phyloP scores from a whole-genome alignment of 1,140 invertebrate genomes.

The Phortica variegata region DNA sequence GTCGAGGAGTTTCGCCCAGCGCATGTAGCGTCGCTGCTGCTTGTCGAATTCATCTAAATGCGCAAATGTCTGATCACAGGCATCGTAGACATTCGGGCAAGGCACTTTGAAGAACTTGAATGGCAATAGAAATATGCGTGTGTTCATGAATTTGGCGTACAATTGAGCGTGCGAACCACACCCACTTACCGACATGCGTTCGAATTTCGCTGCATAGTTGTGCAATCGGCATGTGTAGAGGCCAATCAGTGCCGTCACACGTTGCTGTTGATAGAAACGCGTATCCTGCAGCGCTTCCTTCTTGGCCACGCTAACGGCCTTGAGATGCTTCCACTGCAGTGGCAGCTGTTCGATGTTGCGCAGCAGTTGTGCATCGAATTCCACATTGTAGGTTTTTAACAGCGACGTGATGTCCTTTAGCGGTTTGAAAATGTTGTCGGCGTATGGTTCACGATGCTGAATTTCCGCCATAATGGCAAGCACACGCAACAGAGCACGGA shows the following conservation, averaged over 20 bases:
- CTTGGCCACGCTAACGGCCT: conserved; percentile 77
- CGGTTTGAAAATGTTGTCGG: conserved; percentile 79
- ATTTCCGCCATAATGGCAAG: conserved; percentile 63
- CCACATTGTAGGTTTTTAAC: conserved; percentile 73
- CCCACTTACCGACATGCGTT: conserved; percentile 58
- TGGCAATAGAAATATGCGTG: not conserved
- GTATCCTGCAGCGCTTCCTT: conserved; percentile 84
- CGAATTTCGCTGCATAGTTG: conserved; percentile 69
- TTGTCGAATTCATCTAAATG: conserved; percentile 65
- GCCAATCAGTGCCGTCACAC: conserved; percentile 71
- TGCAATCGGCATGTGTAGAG: conserved; percentile 75
- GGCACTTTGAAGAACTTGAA: conserved; percentile 65
- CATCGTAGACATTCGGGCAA: conserved; percentile 68
- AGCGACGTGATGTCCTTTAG: conserved; percentile 77
- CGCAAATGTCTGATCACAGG: conserved; percentile 67
- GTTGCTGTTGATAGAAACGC: conserved; percentile 63
- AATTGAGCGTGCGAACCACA: not conserved
- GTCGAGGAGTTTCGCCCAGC: conserved; percentile 76
- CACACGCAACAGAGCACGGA: conserved; percentile 62
- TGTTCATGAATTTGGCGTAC: not conserved
- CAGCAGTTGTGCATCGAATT: conserved; percentile 60
- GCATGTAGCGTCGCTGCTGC: conserved; percentile 65
- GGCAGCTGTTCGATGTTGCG: conserved; percentile 73
- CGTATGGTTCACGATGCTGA: conserved; percentile 61
- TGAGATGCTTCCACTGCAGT: conserved; percentile 84